These are phyloP conservation scores for Empidonax traillii DNA, from an alignment of 2,113 vertebrate species.

Conservation along the genomic window DNA sequence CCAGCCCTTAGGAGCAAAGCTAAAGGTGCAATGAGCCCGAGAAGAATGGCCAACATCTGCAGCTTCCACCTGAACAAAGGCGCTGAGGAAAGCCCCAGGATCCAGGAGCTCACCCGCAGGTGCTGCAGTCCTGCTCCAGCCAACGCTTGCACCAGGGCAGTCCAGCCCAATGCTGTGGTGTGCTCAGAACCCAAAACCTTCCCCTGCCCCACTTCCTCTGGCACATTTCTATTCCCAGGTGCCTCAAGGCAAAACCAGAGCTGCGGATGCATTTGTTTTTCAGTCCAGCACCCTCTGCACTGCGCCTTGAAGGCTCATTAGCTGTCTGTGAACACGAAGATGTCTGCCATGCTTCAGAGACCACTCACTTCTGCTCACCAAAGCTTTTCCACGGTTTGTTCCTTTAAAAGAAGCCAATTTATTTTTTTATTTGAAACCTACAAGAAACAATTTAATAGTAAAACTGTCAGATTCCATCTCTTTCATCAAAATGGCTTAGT, in stretches of 20 bases:
- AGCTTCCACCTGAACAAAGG: neutral
- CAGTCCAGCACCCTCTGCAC: neutral
- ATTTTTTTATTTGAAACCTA: conserved; percentile 40
- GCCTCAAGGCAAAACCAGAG: neutral
- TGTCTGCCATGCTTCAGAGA: neutral
- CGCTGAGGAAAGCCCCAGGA: neutral
- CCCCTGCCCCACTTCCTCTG: neutral
- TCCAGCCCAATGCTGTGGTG: neutral
- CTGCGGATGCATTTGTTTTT: neutral
- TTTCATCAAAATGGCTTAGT: neutral
- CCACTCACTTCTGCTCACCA: neutral
- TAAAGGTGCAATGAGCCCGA: neutral
- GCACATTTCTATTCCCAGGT: neutral
- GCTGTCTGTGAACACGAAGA: neutral
- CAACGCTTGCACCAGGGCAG: neutral
- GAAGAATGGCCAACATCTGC: neutral
- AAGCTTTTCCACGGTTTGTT: neutral
- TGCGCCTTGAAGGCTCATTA: neutral
- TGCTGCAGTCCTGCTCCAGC: neutral
- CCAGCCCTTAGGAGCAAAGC: neutral
- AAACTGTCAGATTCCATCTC: neutral
- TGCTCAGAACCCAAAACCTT: neutral
- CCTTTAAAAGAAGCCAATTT: conserved; percentile 26
- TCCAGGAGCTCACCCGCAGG: neutral
- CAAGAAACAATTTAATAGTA: conserved; percentile 12